Evolutionary conservation across 2,797 vertebrate species (phyloP), one percentile per base, ranked within the genome.

Genomic region (Mormyrops attenuatus): DNA sequence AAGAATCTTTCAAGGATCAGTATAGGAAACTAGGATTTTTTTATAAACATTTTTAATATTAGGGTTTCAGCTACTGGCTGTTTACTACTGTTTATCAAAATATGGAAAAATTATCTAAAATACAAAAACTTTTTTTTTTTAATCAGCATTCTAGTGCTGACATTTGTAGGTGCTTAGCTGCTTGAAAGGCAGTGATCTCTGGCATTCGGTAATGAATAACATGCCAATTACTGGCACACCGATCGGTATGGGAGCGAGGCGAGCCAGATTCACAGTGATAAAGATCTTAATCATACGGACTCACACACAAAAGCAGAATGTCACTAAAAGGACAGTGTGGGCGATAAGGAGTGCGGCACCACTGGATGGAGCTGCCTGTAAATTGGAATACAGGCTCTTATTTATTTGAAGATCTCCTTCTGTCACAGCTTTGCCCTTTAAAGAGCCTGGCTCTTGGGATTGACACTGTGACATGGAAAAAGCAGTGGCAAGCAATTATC

Each of bases 281-380:
- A 90, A 53, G 88, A 90, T 88, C 77, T 90, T 55, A 85, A 69
- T 90, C 73, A 80, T 52, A 60, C 11, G 53, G 63, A 88, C 66
- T 30, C 66, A 84, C 5, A 38, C 89, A 55, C 44, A 66, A 66
- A 85, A 86, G 26, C 87, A 85, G 80, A 90, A 90, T 90, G 89
- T 85, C 77, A 88, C 73, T 63, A 69, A 88, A 90, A 88, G 55
- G 89, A 84, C 89, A 88, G 5, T 26, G 26, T 3, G 30, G 55
- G 47, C 66, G 73, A 90, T 69, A 88, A 88, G 55, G 87, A 41
- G 52, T 55, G 34, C 26, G 11, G 15, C 53, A 66, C n/a, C 7
- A n/a, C 63, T 90, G 9, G 80, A 60, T 52, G 73, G 60, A 88
- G 52, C 80, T 53, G 55, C 44, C 57, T 2, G 80, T 2, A 85